phyloP scores from a whole-genome alignment of 2,113 vertebrate species.

The Poeciliopsis prolifica region DNA sequence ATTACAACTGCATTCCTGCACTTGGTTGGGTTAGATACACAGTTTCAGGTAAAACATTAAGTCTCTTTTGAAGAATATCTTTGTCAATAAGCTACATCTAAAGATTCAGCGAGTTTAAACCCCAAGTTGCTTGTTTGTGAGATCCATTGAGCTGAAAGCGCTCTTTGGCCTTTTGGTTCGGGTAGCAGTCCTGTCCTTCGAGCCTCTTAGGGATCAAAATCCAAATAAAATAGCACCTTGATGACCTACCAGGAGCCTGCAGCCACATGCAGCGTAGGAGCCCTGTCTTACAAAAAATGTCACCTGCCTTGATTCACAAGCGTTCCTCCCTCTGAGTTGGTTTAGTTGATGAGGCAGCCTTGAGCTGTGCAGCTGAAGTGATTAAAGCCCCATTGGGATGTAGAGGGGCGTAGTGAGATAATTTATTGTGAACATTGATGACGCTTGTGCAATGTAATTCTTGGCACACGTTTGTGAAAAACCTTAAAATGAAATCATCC shows the following conservation, averaged over 20 bases:
- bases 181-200: conserved; percentile 28
- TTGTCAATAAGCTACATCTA: conserved; percentile 13
- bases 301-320: conserved; percentile 12
- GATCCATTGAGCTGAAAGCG: conserved; percentile 42
- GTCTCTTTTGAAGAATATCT: background rate
- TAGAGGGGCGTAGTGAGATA: conserved; percentile 15
- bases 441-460: background rate
- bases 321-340: conserved; percentile 21
- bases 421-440: conserved; percentile 13
- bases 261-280: conserved; percentile 27
- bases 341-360: conserved; percentile 57
- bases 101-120: conserved; percentile 39
- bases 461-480: background rate
- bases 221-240: conserved; percentile 51
- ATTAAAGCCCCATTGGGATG: conserved; percentile 26
- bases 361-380: conserved; percentile 35
- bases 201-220: conserved; percentile 40
- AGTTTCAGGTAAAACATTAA: conserved; percentile 22
- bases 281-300: conserved; percentile 19
- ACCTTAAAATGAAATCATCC: background rate
- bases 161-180: conserved; percentile 36
- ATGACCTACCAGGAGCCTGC: conserved; percentile 27
- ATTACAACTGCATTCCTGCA: conserved; percentile 33
- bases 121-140: conserved; percentile 31
- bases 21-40: conserved; percentile 40